Evolutionary conservation across 2,797 vertebrate species (phyloP).

Genomic region (Bradypodion ventrale): DNA sequence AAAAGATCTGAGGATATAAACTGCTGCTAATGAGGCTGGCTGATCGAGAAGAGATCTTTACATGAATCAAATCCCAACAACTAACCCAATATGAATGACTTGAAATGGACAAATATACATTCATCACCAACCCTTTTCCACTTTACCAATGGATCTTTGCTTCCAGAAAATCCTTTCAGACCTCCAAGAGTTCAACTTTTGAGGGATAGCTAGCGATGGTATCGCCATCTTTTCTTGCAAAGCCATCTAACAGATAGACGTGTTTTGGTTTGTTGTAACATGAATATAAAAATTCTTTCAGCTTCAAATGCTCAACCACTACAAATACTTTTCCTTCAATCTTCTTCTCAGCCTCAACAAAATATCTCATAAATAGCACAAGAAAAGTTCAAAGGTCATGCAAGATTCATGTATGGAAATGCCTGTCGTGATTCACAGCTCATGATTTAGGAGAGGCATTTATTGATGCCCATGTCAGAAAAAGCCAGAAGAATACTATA

Average conservation of each 20-base stretch:
- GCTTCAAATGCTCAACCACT: neutral
- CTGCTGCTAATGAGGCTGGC: too few relatives aligned
- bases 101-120: neutral
- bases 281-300: neutral
- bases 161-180: neutral
- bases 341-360: too few relatives aligned
- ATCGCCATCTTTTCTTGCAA: neutral
- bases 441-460: neutral
- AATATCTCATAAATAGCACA: neutral
- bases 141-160: neutral
- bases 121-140: neutral
- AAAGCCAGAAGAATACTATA: neutral
- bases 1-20: too few relatives aligned
- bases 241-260: too few relatives aligned
- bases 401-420: neutral
- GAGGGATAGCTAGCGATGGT: neutral
- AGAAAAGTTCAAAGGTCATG: neutral
- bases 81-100: neutral
- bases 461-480: neutral
- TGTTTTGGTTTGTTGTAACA: neutral
- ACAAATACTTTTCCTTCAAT: neutral
- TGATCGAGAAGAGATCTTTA: too few relatives aligned
- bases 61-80: too few relatives aligned
- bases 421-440: neutral
- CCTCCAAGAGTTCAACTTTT: neutral